phyloP scores from a whole-genome alignment of 2,797 vertebrate species.

The Macrochelys suwanniensis region DNA sequence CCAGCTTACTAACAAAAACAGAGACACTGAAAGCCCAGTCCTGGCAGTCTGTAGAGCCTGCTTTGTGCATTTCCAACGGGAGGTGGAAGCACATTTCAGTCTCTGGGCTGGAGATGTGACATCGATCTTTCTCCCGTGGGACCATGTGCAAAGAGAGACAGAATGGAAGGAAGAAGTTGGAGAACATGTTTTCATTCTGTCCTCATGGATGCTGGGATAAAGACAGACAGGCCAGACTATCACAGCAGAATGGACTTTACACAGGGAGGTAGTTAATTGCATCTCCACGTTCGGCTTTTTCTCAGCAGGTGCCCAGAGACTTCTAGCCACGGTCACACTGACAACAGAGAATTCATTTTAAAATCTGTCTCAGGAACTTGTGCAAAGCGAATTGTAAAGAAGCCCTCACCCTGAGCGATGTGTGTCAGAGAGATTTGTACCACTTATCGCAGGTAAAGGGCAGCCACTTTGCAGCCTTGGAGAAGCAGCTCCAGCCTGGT shows the following conservation, averaged over 20 bases:
- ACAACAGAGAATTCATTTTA: neutral
- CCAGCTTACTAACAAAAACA: neutral
- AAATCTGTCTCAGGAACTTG: accelerated
- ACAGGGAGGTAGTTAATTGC: accelerated
- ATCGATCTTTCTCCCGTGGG: neutral
- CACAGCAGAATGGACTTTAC: neutral
- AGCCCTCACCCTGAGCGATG: neutral
- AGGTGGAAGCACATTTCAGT: neutral
- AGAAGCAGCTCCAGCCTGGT: neutral
- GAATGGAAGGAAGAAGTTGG: neutral
- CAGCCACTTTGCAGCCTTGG: accelerated
- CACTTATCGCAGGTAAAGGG: accelerated
- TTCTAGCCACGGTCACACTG: neutral
- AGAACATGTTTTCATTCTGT: accelerated
- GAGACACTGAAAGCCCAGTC: neutral
- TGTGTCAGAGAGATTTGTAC: neutral
- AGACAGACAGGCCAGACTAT: neutral
- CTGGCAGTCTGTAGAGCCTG: accelerated
- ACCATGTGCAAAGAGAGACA: accelerated
- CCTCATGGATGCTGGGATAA: accelerated
- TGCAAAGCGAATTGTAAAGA: neutral
- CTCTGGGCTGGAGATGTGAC: accelerated
- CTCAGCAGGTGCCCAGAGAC: neutral
- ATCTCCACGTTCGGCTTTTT: neutral
- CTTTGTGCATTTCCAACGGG: accelerated